Base-by-base conservation (phyloP, 1,140 invertebrate species). In the Camponotus vicinus region DNA sequence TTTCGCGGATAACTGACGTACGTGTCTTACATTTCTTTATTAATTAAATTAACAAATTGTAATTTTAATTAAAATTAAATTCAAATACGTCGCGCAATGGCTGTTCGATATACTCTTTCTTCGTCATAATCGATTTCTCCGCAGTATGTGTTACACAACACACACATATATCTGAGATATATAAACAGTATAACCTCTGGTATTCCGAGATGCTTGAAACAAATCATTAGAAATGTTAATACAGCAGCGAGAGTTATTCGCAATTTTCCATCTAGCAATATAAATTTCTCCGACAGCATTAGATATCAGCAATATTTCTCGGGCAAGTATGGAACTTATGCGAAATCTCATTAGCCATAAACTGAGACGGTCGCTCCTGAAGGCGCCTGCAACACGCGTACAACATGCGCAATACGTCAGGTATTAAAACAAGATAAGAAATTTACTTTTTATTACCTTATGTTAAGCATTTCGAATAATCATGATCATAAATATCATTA, bases 371-470 rank as follows among this genome's bases (percentile, higher is more conserved):
- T 92, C 86, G 1, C 67, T 94, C 27, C 80, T 95, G 3, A 88
- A 92, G 45, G 69, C 90, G 13, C 78, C 93, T 1, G 91, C 90
- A 77, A 92, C 86, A 86, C 86, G 89, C 70, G 88, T 91, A 21
- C 90, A 92, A 80, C 84, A 90, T 32, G 91, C 92, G 55, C 93
- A 91, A 85, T 92, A 93, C 45, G 92, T 94, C 66, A 95, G 93
- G 94, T 95, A 75, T 18, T 15, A 27, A 15, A 40, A 49, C 6
- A 4, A 55, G 37, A 21, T 32, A 21, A 18, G 34, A 55, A 40
- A 40, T 40, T 69, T n/a, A 9, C 40, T 52, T 52, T 52, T 52
- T 52, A 15, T 52, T 52, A 15, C 49, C 15, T 52, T 52, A 18
- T 9, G 11, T 76, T 34, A 8, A n/a, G 0, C 8, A 0, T 49